Evolutionary conservation across 2,888 invertebrate genomes (phyloP), one percentile per base, ranked within the genome.

Genomic region (Ditula angustiorana): DNA sequence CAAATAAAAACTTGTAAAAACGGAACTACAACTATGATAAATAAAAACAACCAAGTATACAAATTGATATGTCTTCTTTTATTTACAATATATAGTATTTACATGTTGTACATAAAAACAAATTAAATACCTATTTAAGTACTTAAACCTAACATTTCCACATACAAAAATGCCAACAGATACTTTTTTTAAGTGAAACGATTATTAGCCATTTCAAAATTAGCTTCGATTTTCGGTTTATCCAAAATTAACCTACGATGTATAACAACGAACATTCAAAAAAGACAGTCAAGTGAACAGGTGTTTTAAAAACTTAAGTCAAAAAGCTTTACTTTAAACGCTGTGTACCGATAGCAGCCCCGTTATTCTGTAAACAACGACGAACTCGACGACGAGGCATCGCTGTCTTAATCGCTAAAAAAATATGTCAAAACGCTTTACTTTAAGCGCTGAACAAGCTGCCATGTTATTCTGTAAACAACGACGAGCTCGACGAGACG

Each of bases 51-150:
- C 74, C 71, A 73, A 61, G 33, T 67, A 67, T 88, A 91, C 86
- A 92, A 92, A 91, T 86, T 92, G 92, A 92, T 92, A 92, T 92
- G 92, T 92, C 90, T 91, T 84, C 85, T 88, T 91, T 91, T 90
- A 91, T 91, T 91, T 87, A 90, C 90, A 88, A 78, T 87, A 90
- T 82, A 87, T 77, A 80, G 77, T 90, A 91, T 91, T 86, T 90
- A 92, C 92, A 91, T 70, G 74, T 77, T 84, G 81, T 71, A 71
- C 70, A 69, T 61, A 60, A 68, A 68, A 67, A 67, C 66, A 61
- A 82, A 82, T 85, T 88, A 89, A 87, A 85, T 86, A 88, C 16
- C 63, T 64, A 64, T 84, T 81, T 85, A 64, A 64, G 63, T 63
- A 63, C 64, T 59, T 64, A 64, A 55, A 64, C 52, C 64, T 64